These are phyloP conservation scores for Diachasmimorpha longicaudata DNA, from an alignment of 1,140 invertebrate species.

Conservation along the genomic window DNA sequence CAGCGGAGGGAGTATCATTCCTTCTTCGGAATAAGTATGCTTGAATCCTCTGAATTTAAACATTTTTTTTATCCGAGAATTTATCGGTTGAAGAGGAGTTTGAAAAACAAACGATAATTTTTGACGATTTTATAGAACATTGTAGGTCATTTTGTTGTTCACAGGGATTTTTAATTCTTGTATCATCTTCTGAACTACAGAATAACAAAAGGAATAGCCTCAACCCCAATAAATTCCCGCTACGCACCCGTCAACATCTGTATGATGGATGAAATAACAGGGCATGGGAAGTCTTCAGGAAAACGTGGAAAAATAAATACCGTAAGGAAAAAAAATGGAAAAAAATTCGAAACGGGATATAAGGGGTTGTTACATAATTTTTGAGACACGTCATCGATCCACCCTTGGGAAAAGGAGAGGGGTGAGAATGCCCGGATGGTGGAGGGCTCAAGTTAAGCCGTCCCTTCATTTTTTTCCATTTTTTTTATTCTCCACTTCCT, in stretches of 20 bases:
- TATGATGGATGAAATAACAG: conserved; percentile 1
- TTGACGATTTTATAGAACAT: too few relatives aligned
- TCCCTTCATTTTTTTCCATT: background rate
- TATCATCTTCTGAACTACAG: too few relatives aligned
- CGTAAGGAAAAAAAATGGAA: background rate
- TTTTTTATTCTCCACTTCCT: background rate
- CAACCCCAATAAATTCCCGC: background rate
- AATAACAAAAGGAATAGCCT: too few relatives aligned
- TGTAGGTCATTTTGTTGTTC: too few relatives aligned
- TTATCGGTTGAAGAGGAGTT: too few relatives aligned
- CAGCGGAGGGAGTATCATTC: background rate
- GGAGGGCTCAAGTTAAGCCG: background rate
- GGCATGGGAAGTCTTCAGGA: background rate
- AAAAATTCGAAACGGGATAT: background rate
- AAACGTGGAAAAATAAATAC: background rate
- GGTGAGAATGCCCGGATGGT: background rate
- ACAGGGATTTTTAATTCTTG: too few relatives aligned
- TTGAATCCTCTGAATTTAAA: too few relatives aligned
- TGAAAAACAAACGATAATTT: too few relatives aligned
- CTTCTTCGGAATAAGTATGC: too few relatives aligned
- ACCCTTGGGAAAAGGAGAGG: background rate
- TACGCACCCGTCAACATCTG: background rate
- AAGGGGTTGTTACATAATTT: conserved; percentile 9
- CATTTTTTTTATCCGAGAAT: too few relatives aligned
- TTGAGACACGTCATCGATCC: background rate